Conservation (phyloP, 2,888 invertebrate genomes). For the Leucophenga montana region DNA sequence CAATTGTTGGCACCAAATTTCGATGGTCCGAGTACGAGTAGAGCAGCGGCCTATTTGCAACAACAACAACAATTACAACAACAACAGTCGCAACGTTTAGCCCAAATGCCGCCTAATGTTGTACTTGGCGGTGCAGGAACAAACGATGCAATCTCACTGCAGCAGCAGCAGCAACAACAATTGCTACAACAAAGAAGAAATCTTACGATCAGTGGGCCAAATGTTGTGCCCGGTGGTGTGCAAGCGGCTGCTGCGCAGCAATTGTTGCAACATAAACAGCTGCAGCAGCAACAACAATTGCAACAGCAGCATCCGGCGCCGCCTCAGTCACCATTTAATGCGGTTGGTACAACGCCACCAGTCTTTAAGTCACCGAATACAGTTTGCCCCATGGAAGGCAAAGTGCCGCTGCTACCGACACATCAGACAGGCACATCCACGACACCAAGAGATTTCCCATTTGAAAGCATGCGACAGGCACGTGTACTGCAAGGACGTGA, state of each 20-base stretch:
- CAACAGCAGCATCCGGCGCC: slow-evolving; percentile 46
- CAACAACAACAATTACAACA: slow-evolving; percentile 50
- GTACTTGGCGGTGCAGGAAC: slow-evolving; percentile 27
- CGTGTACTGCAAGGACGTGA: slow-evolving; percentile 87
- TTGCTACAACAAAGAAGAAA: slow-evolving; percentile 53
- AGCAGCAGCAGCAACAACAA: slow-evolving; percentile 58
- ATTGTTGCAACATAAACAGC: slow-evolving; percentile 42
- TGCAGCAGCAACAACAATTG: slow-evolving; percentile 49
- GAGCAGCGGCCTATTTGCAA: slow-evolving; percentile 60
- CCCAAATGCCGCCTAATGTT: slow-evolving; percentile 51
- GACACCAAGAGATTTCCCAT: slow-evolving; percentile 80
- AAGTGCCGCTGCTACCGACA: slow-evolving; percentile 76
- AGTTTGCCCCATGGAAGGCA: slow-evolving; percentile 88
- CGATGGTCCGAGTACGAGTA: slow-evolving; percentile 60
- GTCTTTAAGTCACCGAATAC: slow-evolving; percentile 87
- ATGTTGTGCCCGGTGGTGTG: slow-evolving; percentile 36
- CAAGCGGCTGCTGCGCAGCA: slow-evolving; percentile 33
- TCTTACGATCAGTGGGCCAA: slow-evolving; percentile 46
- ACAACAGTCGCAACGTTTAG: slow-evolving; percentile 47
- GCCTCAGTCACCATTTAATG: slow-evolving; percentile 45
- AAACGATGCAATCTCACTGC: slow-evolving; percentile 59
- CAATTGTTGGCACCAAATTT: slow-evolving; percentile 53
- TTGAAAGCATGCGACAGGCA: slow-evolving; percentile 93
- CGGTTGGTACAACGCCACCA: slow-evolving; percentile 55
- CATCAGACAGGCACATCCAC: slow-evolving; percentile 73